phyloP scores from a whole-genome alignment of 1,140 invertebrate genomes.

The Pseudomyrmex concolor region DNA sequence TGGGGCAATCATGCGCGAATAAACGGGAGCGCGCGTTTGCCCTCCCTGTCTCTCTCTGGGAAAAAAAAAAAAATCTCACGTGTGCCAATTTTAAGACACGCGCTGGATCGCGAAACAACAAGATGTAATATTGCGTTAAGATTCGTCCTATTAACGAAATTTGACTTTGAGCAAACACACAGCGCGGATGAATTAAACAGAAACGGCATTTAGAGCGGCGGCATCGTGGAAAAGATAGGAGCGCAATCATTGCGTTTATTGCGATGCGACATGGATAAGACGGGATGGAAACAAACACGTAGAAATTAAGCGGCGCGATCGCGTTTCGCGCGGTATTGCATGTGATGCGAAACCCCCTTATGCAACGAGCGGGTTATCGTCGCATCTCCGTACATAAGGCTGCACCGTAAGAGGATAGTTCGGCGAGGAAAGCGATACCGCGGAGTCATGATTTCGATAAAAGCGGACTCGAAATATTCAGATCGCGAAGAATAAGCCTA shows the following conservation, averaged over 20 bases:
- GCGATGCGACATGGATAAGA: slow-evolving; percentile 35
- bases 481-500: neutral
- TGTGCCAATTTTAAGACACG: slow-evolving; percentile 25
- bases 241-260: slow-evolving; percentile 27
- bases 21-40: slow-evolving; percentile 35
- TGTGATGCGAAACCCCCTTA: slow-evolving; percentile 15
- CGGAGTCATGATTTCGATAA: slow-evolving; percentile 9
- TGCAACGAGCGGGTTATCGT: slow-evolving; percentile 32
- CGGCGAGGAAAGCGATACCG: neutral
- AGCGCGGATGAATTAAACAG: neutral
- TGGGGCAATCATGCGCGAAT: slow-evolving; percentile 52
- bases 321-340: slow-evolving; percentile 45
- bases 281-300: slow-evolving; percentile 47
- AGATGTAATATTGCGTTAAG: neutral
- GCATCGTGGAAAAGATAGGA: neutral
- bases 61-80: slow-evolving; percentile 45
- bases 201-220: neutral
- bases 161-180: no score
- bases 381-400: slow-evolving; percentile 38
- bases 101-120: neutral
- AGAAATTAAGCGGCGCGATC: slow-evolving; percentile 47
- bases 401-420: slow-evolving; percentile 31
- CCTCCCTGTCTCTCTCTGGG: neutral
- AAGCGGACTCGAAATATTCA: slow-evolving; percentile 1
- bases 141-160: no score